Evolutionary conservation across 2,888 invertebrate genomes (phyloP), one percentile per base, ranked within the genome.

Genomic region (Dorcus hopei): DNA sequence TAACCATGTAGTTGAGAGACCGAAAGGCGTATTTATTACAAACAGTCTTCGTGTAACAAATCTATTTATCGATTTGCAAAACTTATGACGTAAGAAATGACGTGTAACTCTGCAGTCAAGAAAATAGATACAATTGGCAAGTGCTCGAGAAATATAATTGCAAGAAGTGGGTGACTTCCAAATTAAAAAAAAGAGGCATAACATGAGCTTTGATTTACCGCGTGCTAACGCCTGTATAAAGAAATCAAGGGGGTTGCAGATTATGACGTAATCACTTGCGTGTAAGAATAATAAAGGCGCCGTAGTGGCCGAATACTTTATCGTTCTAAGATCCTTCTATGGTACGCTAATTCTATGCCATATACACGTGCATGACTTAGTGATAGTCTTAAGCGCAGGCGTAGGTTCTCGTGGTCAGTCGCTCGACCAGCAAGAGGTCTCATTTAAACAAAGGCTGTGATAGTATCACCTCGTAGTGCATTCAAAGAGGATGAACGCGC

Each of bases 231-330:
- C 39, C 26, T 48, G 42, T 50, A 57, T 53, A 54, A 48, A 59
- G 56, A n/a, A 47, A 45, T 57, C 53, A 40, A 54, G 52, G 33
- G 51, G 54, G 48, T 49, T 59, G 49, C 52, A 48, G 57, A 49
- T 56, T 60, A 68, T 77, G 76, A 77, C 76, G 77, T 70, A 76
- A 77, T 69, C 63, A 74, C 63, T 77, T 69, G 77, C 77, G 76
- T 77, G 76, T 67, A 61, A 55, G 64, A 68, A 65, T 67, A 66
- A 70, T 71, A 65, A 62, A 70, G 73, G 72, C 73, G 72, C 72
- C 73, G 65, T 68, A 67, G 65, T 72, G 74, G 53, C 55, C 52
- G 58, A 69, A 69, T 61, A 63, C 63, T 69, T 76, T 76, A 77
- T 77, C 77, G 72, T 58, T 66, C 63, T 69, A 70, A 74, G 71